Conservation (phyloP, 2,888 invertebrate species). For the Cryptus armator region DNA sequence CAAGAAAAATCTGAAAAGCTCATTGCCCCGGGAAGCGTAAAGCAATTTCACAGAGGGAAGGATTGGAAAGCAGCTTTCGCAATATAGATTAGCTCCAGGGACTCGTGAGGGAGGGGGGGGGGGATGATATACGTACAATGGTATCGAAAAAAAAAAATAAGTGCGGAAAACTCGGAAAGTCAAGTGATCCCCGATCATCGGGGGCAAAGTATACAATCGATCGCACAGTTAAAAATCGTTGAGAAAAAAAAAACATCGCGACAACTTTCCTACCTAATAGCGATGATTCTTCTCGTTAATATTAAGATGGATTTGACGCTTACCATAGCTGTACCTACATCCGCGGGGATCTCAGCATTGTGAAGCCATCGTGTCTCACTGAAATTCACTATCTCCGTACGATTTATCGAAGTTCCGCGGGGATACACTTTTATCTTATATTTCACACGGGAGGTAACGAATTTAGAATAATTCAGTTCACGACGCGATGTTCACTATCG, state of each 20-base stretch:
- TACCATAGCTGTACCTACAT: too few relatives aligned
- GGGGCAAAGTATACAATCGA: neutral
- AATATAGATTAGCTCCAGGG: constrained; percentile 64
- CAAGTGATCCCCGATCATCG: neutral
- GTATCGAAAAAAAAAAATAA: constrained; percentile 23
- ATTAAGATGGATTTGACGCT: too few relatives aligned
- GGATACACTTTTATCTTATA: too few relatives aligned
- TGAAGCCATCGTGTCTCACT: too few relatives aligned
- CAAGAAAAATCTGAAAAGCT: constrained; percentile 69
- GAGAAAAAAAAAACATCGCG: neutral
- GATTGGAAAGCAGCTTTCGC: constrained; percentile 71
- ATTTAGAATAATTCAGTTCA: too few relatives aligned
- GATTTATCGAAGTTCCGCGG: too few relatives aligned
- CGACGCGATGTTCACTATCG: too few relatives aligned
- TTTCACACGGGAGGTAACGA: too few relatives aligned
- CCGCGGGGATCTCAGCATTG: too few relatives aligned
- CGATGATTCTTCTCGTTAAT: too few relatives aligned
- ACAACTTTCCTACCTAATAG: neutral
- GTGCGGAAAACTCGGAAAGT: constrained; percentile 41
- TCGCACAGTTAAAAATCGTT: neutral
- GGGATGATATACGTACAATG: constrained; percentile 64
- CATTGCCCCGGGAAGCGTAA: constrained; percentile 66
- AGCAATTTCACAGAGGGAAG: constrained; percentile 73
- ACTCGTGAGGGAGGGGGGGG: constrained; percentile 45
- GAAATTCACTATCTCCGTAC: too few relatives aligned